Percentiles rank a stretch among this genome's conserved stretches.
phyloP scores from a whole-genome alignment of 2,888 invertebrate species.

The Aporophyla nigra region DNA sequence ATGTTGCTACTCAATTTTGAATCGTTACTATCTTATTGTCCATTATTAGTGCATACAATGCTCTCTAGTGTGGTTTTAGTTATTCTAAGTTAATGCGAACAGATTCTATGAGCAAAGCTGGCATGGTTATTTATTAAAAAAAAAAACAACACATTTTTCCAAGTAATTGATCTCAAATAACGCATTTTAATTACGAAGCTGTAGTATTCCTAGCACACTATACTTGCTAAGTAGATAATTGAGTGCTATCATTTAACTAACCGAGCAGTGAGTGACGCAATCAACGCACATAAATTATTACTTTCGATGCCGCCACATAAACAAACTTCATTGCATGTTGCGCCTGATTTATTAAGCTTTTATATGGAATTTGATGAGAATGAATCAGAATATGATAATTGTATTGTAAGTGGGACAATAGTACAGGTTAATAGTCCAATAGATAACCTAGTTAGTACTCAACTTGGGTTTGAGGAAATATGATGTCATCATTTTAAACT shows the following conservation, averaged over 20 bases:
- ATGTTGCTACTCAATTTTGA: background rate
- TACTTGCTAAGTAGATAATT: constrained; percentile 46
- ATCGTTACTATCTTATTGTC: background rate
- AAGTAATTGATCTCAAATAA: constrained; percentile 4
- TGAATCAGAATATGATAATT: constrained; percentile 42
- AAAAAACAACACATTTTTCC: background rate
- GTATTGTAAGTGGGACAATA: constrained; percentile 34
- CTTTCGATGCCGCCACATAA: constrained; percentile 12
- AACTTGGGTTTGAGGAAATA: constrained; percentile 7
- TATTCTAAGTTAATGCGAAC: background rate
- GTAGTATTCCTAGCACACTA: constrained; percentile 17
- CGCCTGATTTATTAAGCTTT: constrained; percentile 36
- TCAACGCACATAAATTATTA: constrained; percentile 22
- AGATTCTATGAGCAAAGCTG: background rate
- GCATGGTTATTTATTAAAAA: background rate
- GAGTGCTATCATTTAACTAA: constrained; percentile 30
- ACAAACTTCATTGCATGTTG: constrained; percentile 12
- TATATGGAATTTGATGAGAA: constrained; percentile 4
- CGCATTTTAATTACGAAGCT: constrained; percentile 23
- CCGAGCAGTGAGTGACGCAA: constrained; percentile 20
- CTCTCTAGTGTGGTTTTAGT: background rate
- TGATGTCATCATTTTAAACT: constrained; percentile 23
- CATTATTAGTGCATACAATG: background rate
- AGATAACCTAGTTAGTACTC: constrained; percentile 29
- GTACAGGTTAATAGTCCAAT: constrained; percentile 13